phyloP scores from a whole-genome alignment of 2,113 vertebrate genomes.

The Sylvia atricapilla region DNA sequence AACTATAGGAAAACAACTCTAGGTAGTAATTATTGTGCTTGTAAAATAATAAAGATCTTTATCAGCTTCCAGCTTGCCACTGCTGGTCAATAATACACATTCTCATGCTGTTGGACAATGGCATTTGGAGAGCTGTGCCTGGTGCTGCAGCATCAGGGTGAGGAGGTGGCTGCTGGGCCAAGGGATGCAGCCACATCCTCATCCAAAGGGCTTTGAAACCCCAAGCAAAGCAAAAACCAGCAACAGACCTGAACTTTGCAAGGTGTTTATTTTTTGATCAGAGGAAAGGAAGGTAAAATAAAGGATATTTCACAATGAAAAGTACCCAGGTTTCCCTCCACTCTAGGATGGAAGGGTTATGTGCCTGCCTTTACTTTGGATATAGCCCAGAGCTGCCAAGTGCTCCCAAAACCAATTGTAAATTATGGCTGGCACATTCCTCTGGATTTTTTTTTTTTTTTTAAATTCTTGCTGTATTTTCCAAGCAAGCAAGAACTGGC shows the following conservation, averaged over 20 bases:
- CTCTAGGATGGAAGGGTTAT: not conserved
- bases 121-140: not conserved
- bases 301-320: not conserved
- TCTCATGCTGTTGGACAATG: not conserved
- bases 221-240: not conserved
- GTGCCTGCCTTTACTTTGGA: not conserved
- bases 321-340: not conserved
- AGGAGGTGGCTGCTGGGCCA: not conserved
- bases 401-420: not conserved
- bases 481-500: not conserved
- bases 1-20: not conserved
- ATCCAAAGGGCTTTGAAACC: not conserved
- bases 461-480: not conserved
- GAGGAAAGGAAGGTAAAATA: not conserved
- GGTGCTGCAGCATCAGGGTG: not conserved
- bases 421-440: not conserved
- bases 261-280: not conserved
- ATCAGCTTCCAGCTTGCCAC: not conserved
- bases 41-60: not conserved
- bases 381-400: not conserved
- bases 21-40: not conserved
- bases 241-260: not conserved
- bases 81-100: not conserved
- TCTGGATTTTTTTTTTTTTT: not conserved
- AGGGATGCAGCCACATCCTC: not conserved